phyloP scores from a whole-genome alignment of 2,888 invertebrate genomes.

The Drosophila austrosaltans region DNA sequence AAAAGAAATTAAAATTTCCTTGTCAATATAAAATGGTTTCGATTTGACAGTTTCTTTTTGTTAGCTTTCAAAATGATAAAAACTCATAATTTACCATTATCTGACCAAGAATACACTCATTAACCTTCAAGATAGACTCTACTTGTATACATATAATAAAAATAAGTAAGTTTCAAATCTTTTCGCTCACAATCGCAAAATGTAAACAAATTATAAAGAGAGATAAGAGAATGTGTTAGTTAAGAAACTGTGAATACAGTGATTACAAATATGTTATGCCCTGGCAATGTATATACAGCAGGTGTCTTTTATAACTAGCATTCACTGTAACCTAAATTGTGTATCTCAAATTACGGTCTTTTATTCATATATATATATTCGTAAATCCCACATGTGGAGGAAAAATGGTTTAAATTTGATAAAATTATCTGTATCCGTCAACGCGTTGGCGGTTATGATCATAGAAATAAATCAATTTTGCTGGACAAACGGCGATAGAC shows the following conservation, averaged over 20 bases:
- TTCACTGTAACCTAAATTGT: conserved; percentile 6
- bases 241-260: not conserved
- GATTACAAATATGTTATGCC: not conserved
- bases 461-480: conserved; percentile 38
- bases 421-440: conserved; percentile 57
- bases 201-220: conserved; percentile 4
- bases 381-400: conserved; percentile 22
- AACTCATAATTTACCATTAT: not conserved
- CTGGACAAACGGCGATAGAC: conserved; percentile 16
- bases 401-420: conserved; percentile 33
- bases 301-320: not conserved
- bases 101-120: not conserved
- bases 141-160: not conserved
- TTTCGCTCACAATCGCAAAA: not conserved
- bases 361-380: not conserved
- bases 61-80: not conserved
- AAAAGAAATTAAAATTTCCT: too few relatives aligned
- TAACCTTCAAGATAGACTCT: not conserved
- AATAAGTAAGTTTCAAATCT: not conserved
- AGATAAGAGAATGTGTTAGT: not conserved
- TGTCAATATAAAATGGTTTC: not conserved
- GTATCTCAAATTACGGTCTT: conserved; percentile 1
- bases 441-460: conserved; percentile 46
- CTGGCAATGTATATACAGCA: not conserved
- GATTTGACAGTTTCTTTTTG: not conserved